Evolutionary conservation across 1,140 invertebrate genomes (phyloP).

Genomic region (Caligus rogercresseyi): DNA sequence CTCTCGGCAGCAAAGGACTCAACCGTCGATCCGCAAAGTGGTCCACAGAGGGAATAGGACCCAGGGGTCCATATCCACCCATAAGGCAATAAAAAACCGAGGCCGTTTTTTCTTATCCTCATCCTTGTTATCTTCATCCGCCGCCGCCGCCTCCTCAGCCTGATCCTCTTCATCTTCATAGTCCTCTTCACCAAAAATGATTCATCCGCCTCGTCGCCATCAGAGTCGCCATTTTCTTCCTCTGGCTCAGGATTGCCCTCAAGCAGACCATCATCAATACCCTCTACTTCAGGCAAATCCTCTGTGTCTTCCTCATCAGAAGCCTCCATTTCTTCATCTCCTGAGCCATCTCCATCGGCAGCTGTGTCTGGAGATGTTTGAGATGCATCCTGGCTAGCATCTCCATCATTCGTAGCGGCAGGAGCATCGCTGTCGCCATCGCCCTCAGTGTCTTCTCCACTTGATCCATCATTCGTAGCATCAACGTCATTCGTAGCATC

Average conservation of each 20-base stretch:
- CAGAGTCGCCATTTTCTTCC: not conserved
- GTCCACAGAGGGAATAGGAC: conserved; percentile 1
- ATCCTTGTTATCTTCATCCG: not conserved
- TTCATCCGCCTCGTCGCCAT: not conserved
- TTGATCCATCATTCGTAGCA: not conserved
- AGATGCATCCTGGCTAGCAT: too few relatives aligned
- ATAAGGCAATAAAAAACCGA: not conserved
- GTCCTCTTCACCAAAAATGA: not conserved
- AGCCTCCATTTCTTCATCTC: conserved; percentile 5
- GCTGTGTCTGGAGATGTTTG: too few relatives aligned
- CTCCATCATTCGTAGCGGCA: too few relatives aligned
- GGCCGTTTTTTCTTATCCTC: not conserved
- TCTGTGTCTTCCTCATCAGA: not conserved
- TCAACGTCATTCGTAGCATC: too few relatives aligned
- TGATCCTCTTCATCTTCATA: conserved; percentile 4
- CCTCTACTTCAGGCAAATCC: not conserved
- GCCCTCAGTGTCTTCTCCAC: too few relatives aligned
- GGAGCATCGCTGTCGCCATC: too few relatives aligned
- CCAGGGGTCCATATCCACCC: conserved; percentile 13
- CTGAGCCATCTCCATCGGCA: not conserved
- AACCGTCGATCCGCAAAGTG: not conserved
- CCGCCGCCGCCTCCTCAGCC: not conserved
- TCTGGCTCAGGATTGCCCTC: not conserved
- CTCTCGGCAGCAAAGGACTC: not conserved
- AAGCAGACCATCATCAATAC: not conserved